Conservation (phyloP, 2,797 vertebrate genomes). For the Xenops minutus region DNA sequence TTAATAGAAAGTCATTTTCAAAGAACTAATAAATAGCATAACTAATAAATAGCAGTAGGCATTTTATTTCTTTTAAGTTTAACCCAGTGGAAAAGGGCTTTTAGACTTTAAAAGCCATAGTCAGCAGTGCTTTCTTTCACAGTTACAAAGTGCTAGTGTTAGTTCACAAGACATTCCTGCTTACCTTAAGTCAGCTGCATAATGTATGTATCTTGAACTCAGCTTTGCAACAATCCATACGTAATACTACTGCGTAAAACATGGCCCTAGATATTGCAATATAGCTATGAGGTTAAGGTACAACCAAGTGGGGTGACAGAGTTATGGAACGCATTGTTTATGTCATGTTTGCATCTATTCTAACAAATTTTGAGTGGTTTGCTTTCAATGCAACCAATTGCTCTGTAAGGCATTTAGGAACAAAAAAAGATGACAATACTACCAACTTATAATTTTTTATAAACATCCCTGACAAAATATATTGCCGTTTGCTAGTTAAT, state of each 20-base stretch:
- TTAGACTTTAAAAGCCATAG: conserved; percentile 30
- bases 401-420: background rate
- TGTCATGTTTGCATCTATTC: background rate
- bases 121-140: background rate
- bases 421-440: background rate
- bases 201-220: background rate
- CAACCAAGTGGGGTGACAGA: background rate
- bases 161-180: background rate
- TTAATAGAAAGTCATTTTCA: conserved; percentile 63
- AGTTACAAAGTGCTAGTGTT: background rate
- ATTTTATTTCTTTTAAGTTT: conserved; percentile 20
- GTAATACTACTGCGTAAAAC: background rate
- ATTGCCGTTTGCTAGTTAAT: background rate
- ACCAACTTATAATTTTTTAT: background rate
- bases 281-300: background rate
- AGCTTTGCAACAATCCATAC: background rate
- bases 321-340: background rate
- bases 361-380: background rate
- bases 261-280: background rate
- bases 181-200: background rate
- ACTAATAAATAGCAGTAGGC: background rate
- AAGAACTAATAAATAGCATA: conserved; percentile 52
- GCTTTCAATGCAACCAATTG: background rate
- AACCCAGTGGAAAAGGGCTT: conserved; percentile 7
- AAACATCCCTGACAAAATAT: background rate